Evolutionary conservation across 2,888 invertebrate genomes (phyloP), one percentile per base, ranked within the genome.

Genomic region (Drosophila birchii): DNA sequence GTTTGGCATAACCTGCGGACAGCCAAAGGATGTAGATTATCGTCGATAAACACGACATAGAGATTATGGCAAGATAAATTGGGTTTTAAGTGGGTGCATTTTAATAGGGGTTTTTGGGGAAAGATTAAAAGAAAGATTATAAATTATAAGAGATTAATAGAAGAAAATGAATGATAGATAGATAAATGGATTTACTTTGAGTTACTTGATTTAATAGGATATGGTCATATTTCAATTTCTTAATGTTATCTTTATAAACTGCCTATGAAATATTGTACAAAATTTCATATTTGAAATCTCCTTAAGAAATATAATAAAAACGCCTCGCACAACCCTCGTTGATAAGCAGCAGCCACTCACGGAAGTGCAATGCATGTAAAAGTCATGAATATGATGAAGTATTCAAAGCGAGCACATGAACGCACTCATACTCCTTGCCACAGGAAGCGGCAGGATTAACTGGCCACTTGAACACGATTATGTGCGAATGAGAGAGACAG

Each of bases 391-490:
- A 68, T 75, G 69, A 73, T 72, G 58, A 59, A 69, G 66, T 64
- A 67, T 73, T 75, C 72, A 70, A 47, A 71, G 54, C 58, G 39
- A 58, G 47, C 26, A 18, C 43, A 63, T 29, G 36, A 36, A 47
- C 41, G 34, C 53, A 53, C 45, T 45, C 53, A 49, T 7, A 16
- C 68, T 55, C 38, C 38, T 60, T 29, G 47, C 36, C 49, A 51
- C 60, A 66, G 86, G 86, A 88, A 86, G 85, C 54, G 60, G 79
- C 51, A 75, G 86, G 85, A 88, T 86, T 86, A 86, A 82, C 79
- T 76, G 86, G 78, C 78, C 81, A 88, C 89, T 86, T 84, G 79
- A 86, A 81, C 86, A 86, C 87, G 86, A 79, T 82, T 88, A 60
- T 20, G 34, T 16, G 62, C 6, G 18, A 61, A 49, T 8, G 23